A percentile compares a stretch with the other conserved stretches of the same genome.
phyloP scores from a whole-genome alignment of 1,140 invertebrate species.

The Mya arenaria region DNA sequence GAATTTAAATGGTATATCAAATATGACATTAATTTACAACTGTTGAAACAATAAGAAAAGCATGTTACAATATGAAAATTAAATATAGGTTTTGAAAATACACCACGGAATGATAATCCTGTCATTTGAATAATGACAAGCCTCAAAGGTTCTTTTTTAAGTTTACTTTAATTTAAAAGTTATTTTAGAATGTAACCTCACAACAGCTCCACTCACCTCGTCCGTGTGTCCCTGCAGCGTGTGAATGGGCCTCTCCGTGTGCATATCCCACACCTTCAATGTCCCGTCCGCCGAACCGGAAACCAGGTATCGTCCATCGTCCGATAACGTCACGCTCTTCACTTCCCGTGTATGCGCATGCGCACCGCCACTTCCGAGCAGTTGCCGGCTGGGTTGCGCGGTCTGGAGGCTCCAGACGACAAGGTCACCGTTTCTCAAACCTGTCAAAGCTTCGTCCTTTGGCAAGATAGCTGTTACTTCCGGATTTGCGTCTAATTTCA shows the following conservation, averaged over 20 bases:
- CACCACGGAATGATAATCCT: too few relatives aligned
- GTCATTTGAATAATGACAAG: too few relatives aligned
- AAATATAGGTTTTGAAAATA: too few relatives aligned
- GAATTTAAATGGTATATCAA: too few relatives aligned
- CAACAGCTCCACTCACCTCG: too few relatives aligned
- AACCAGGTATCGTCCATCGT: conserved; percentile 77
- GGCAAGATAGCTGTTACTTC: conserved; percentile 79
- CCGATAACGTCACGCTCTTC: conserved; percentile 75
- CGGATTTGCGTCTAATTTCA: conserved; percentile 77
- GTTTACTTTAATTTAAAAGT: too few relatives aligned
- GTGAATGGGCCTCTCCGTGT: conserved; percentile 73
- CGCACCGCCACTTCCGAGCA: conserved; percentile 66
- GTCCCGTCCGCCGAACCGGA: conserved; percentile 79
- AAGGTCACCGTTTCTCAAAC: conserved; percentile 78
- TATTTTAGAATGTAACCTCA: too few relatives aligned
- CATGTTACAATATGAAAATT: too few relatives aligned
- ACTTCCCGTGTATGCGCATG: conserved; percentile 78
- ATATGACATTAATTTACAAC: too few relatives aligned
- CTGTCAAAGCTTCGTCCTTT: conserved; percentile 80
- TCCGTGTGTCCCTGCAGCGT: conserved; percentile 78
- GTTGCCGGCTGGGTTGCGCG: conserved; percentile 75
- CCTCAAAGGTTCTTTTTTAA: too few relatives aligned
- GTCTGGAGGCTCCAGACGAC: conserved; percentile 79
- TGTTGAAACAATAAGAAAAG: too few relatives aligned
- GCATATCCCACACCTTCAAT: conserved; percentile 79